Evolutionary conservation across 1,140 invertebrate species (phyloP).

Genomic region (Protaetia brevitarsis): DNA sequence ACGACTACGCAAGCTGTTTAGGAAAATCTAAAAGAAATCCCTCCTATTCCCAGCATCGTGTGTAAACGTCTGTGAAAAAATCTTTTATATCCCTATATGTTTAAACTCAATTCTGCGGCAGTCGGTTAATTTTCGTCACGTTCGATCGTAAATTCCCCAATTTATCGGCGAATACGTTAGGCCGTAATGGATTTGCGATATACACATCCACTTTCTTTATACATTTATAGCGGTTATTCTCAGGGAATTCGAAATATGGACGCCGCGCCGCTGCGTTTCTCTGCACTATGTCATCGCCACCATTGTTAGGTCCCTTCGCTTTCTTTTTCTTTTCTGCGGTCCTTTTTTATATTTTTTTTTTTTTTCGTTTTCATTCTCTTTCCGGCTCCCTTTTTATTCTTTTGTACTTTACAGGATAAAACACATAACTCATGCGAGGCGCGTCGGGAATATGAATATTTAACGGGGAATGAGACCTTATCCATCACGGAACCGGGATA

Average conservation of each 20-base stretch:
- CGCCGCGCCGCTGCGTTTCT: background rate
- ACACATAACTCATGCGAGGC: conserved; percentile 5
- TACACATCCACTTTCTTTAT: conserved; percentile 9
- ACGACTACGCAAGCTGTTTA: too few species aligned
- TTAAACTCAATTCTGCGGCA: too few species aligned
- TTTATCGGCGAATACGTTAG: background rate
- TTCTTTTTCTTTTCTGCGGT: background rate
- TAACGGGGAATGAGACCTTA: conserved; percentile 1
- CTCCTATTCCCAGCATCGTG: too few species aligned
- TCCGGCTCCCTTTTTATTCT: background rate
- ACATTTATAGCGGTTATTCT: conserved; percentile 5
- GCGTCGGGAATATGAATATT: conserved; percentile 10
- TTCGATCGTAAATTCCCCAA: background rate
- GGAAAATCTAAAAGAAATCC: too few species aligned
- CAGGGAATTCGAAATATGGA: conserved; percentile 3
- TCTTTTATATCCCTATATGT: too few species aligned
- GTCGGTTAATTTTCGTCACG: background rate
- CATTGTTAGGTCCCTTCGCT: background rate
- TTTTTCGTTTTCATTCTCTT: background rate
- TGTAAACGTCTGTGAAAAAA: too few species aligned
- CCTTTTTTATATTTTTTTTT: too few species aligned
- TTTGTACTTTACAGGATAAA: background rate
- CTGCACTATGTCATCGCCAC: background rate
- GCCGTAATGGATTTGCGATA: conserved; percentile 13
- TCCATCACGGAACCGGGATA: conserved; percentile 1